Conservation (phyloP, 2,888 invertebrate genomes). For the Sesamia inferens region DNA sequence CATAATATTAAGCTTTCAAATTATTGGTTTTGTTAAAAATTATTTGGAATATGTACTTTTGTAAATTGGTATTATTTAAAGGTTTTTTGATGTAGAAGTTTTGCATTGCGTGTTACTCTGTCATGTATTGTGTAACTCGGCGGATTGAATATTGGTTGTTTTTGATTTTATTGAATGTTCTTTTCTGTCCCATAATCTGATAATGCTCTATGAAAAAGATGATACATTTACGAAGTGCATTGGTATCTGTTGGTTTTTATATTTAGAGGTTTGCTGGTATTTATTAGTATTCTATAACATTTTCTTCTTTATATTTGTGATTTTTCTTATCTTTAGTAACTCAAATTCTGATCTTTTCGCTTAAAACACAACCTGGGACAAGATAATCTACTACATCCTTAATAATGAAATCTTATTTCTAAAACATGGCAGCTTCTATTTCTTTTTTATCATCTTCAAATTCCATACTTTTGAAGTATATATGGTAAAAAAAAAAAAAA, state of each 20-base stretch:
- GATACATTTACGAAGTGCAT: background rate
- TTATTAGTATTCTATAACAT: background rate
- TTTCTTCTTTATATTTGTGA: background rate
- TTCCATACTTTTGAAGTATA: background rate
- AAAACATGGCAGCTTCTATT: background rate
- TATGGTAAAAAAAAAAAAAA: too few relatives aligned
- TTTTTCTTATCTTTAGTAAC: background rate
- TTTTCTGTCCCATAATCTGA: background rate
- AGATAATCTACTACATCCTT: background rate
- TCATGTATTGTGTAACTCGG: constrained; percentile 55
- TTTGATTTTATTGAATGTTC: constrained; percentile 35
- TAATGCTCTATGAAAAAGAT: background rate
- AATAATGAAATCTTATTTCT: rapidly evolving
- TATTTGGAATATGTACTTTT: constrained; percentile 68
- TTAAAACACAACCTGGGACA: background rate
- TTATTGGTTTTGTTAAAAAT: constrained; percentile 77
- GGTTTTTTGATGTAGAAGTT: constrained; percentile 58
- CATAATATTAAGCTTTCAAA: constrained; percentile 85
- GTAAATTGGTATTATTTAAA: constrained; percentile 62
- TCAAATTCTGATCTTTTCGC: background rate
- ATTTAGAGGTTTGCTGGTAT: background rate
- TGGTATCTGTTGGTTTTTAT: background rate
- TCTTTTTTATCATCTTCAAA: background rate
- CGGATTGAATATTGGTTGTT: constrained; percentile 43
- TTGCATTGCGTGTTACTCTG: constrained; percentile 53